Evolutionary conservation across 2,888 invertebrate genomes (phyloP), one percentile per base, ranked within the genome.

Genomic region (Lymantria dispar): DNA sequence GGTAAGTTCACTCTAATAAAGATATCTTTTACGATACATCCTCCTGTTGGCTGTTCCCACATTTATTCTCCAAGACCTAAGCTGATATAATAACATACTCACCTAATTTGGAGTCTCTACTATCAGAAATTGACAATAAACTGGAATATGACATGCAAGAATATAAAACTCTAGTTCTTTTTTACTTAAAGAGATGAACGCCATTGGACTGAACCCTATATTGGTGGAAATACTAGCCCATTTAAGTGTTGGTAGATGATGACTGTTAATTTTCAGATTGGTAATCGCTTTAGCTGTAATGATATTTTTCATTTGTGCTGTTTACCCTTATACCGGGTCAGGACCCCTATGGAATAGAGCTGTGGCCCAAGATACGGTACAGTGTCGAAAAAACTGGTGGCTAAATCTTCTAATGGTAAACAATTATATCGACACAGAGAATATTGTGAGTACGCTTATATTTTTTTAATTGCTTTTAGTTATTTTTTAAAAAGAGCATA

Each of bases 351-450:
- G 94, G 94, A 87, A 91, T 64, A 70, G 87, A 1, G 80, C 90
- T 0, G 78, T 92, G 8, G 82, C 84, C 0, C 77, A 68, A 0
- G 93, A 94, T 54, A 87, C 88, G 0, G 79, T 72, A 0, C 84
- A 87, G 15, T 94, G 94, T 61, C 79, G 87, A 37, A 80, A 89
- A 49, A 93, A 93, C 69, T 94, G 94, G 94, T 94, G 94, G 94
- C 74, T 92, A 0, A 94, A 92, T 67, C 66, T 94, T 0, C 77
- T 94, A 0, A 94, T 94, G 86, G 69, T 94, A 33, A 92, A 81
- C 70, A 94, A 94, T 69, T 94, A 94, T 58, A 75, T 94, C 5
- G 90, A 93, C 59, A 83, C 83, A 1, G 87, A 93, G 45, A 85
- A 93, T 66, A 92, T 93, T 71, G 94, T 94, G 74, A 91, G 91